Base-by-base conservation (phyloP, 2,797 vertebrate species). In the Streptopelia turtur region DNA sequence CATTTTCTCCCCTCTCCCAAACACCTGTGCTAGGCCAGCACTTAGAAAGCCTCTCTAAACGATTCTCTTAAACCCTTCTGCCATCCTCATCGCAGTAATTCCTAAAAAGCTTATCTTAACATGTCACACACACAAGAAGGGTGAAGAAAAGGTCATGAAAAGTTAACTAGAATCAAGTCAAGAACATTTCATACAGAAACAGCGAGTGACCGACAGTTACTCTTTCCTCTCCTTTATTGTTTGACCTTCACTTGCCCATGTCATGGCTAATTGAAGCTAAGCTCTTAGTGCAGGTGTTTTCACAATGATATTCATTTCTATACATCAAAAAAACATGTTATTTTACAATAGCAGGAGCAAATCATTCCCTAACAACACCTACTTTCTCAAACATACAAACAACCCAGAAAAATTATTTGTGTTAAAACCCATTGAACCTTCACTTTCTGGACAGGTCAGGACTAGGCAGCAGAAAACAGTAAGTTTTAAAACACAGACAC, bases 31-130 rank as follows among this genome's bases (percentile, higher is more conserved):
- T 84, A 81, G 83, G 30, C 30, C 59, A 92, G 52, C 64, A 89
- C 56, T 90, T 49, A 13, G 25, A 90, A 74, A 6, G 8, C 45
- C 59, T 81, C 63, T 47, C 57, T 52, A 75, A 78, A 56, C 28
- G 8, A 49, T 50, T 69, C 35, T 74, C 35, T 45, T 85, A 76
- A 83, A n/a, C 14, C 37, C 52, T 75, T 61, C 63, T 61, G 59
- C 27, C 55, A 65, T 45, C 86, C 63, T 86, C 83, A 83, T 20
- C 0, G 0, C 37, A 52, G 55, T 18, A 55, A 86, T 89, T 81
- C 82, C 84, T 84, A 49, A 90, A 93, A 95, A 83, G 61, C 63
- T 92, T 78, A 91, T 91, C 81, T 93, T 76, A 60, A 41, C 76
- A 20, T 24, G 33, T 53, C 81, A 60, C 31, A 74, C 30, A 60